Percentiles rank a stretch among this genome's conserved stretches.
Evolutionary conservation across 2,113 vertebrate species (phyloP).

Genomic region (Zapornia atra): DNA sequence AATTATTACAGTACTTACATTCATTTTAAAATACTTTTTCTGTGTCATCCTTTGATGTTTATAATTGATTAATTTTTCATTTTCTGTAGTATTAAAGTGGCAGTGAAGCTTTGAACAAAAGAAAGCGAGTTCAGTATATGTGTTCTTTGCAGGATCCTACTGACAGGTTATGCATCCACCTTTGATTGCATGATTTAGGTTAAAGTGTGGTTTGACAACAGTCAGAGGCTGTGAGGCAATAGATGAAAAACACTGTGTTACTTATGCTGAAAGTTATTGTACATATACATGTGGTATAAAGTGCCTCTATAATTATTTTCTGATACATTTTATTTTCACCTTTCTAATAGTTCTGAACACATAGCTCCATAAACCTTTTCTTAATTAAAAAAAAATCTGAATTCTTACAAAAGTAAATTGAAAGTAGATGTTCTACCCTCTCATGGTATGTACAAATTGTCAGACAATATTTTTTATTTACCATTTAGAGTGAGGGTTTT

Average conservation of each 20-base stretch:
- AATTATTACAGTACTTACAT: conserved; percentile 26
- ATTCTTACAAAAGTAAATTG: neutral
- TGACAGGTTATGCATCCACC: conserved; percentile 1
- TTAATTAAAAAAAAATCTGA: neutral
- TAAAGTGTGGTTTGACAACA: conserved; percentile 22
- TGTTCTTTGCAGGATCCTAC: neutral
- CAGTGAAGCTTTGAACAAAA: conserved; percentile 52
- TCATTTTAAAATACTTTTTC: conserved; percentile 32
- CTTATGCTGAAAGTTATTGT: neutral
- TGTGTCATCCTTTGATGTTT: conserved; percentile 56
- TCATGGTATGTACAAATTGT: neutral
- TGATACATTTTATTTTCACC: neutral
- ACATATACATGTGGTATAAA: neutral
- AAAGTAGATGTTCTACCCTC: neutral
- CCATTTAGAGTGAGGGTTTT: neutral
- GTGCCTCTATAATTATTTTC: neutral
- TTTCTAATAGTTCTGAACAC: neutral
- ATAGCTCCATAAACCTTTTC: neutral
- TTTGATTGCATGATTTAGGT: conserved; percentile 14
- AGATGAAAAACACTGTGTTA: neutral
- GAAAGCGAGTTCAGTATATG: neutral
- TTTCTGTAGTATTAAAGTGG: conserved; percentile 27
- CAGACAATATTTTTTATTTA: neutral
- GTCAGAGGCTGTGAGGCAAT: neutral
- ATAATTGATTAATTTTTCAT: conserved; percentile 67